Base-by-base conservation (phyloP, 2,888 invertebrate genomes). In the Stegana nigrithorax region DNA sequence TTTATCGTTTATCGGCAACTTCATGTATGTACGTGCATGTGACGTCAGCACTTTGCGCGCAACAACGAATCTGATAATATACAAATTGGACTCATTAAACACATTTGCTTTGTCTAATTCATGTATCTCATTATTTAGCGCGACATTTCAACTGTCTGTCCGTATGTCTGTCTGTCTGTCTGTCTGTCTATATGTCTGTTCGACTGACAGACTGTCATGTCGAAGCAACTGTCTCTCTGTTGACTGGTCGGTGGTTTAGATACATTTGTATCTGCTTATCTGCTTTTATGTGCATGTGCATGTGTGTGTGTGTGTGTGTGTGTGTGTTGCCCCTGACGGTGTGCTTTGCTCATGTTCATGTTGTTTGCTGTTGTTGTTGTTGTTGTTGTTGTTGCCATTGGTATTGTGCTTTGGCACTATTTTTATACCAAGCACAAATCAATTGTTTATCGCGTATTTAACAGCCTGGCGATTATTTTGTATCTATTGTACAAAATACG, bases 71-170 rank as follows among this genome's bases (percentile, higher is more conserved):
- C 26, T 42, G 62, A 29, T 63, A 53, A 27, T 29, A 29, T 53
- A 58, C 58, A 63, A 59, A 63, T 63, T 59, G 59, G 27, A 19
- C 58, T 55, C 58, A 32, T 45, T 56, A 61, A 26, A 39, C 32
- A 27, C 27, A 42, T 23, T 26, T 29, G 14, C 8, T 36, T 36
- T 32, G 44, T 59, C 17, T 36, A 17, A 10, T 32, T 32, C 36
- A 8, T 59, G 39, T 26, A 8, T 21, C 23, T 39, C 6, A 14
- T 17, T 44, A 17, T 14, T 44, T 12, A 6, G 14, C 17, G 19
- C 17, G 17, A 36, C 10, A 12, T 32, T 36, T n/a, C 4, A 25
- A 25, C 10, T 47, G 32, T 53, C 25, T 53, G 6, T 51, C 27
- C 29, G 29, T 29, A n/a, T 29, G 51, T 10, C 29, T 29, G 26